Base-by-base conservation (phyloP, 2,113 vertebrate genomes). In the Indicator maculatus region DNA sequence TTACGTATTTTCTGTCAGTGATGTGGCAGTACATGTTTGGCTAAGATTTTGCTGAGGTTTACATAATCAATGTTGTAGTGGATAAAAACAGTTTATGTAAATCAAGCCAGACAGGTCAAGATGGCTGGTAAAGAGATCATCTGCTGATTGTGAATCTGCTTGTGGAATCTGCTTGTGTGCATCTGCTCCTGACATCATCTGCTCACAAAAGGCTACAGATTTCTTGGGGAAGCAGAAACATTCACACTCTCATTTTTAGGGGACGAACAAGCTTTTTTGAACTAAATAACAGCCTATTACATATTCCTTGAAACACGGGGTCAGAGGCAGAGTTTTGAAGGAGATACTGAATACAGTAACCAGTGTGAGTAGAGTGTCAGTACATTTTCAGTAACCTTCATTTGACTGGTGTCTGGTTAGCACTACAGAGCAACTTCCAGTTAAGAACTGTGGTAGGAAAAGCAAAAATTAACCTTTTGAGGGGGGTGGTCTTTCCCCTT, bases 81-180 rank as follows among this genome's bases (percentile, higher is more conserved):
- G 90, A 71, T 84, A 73, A 89, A 86, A 88, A 8, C 44, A 21
- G 85, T 44, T 90, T 88, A 89, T 93, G 58, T 94, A 94, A 96
- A 96, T 94, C 52, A 76, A 96, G 61, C 74, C 80, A 85, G 95
- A 39, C 86, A 80, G 86, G 64, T 81, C 86, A 91, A 96, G 95
- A 89, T 94, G 83, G 79, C 60, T 83, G 86, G 67, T 78, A 74
- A 82, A 81, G 93, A 84, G 86, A 93, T 88, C 60, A 96, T 88
- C 74, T 90, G 72, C 86, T 88, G 87, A 71, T 89, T 70, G 88
- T 86, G 93, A 83, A 80, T 76, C 84, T 90, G 91, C 87, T 87
- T 50, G 66, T 87, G 75, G 91, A 85, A 86, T 79, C 84, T 91
- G 90, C 71, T 87, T 44, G 65, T 84, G 77, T 89, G 18, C 91